Conservation (phyloP, 2,113 vertebrate species). For the Anseranas semipalmata region DNA sequence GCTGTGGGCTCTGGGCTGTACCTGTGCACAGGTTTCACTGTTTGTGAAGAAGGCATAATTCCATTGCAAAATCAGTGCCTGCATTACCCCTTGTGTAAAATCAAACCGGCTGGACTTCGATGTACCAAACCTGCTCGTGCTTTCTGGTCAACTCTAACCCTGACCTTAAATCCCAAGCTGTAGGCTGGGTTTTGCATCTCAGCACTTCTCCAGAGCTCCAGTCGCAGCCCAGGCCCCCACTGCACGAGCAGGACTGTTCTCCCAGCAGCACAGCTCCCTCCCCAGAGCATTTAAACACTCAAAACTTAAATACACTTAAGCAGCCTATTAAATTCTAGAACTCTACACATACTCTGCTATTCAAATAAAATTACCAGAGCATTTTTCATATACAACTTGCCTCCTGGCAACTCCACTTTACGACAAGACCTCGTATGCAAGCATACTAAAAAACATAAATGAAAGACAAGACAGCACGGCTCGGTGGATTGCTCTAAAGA, state of each 20-base stretch:
- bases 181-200: neutral
- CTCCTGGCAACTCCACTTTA: slow-evolving; percentile 19
- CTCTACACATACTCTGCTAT: neutral
- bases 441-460: slow-evolving; percentile 10
- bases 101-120: neutral
- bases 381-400: neutral
- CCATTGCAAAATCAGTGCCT: neutral
- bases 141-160: neutral
- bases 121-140: fast-evolving
- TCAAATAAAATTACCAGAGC: neutral
- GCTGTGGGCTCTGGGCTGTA: neutral
- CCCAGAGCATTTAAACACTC: neutral
- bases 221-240: neutral
- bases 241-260: neutral
- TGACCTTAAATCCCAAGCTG: neutral
- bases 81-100: neutral
- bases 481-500: slow-evolving; percentile 13
- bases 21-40: too few species aligned
- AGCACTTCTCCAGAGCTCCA: neutral
- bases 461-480: slow-evolving; percentile 8
- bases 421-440: slow-evolving; percentile 5
- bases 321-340: neutral
- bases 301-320: neutral
- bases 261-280: neutral
- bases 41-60: neutral